These are phyloP conservation scores for Chionoecetes opilio DNA, from an alignment of 1,140 invertebrate species.

Conservation along the genomic window DNA sequence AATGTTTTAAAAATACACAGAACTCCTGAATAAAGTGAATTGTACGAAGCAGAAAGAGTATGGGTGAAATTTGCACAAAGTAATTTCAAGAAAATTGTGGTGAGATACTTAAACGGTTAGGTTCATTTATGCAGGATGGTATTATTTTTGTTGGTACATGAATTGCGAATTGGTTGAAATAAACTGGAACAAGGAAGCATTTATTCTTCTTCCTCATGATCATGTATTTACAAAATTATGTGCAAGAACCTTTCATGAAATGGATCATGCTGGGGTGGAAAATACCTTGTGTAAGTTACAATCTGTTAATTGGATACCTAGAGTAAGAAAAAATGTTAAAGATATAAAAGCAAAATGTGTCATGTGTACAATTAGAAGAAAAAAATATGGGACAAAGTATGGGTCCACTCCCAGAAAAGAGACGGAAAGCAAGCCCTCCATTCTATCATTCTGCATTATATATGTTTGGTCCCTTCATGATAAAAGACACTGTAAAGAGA, in stretches of 20 bases:
- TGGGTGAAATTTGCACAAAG: conserved; percentile 28
- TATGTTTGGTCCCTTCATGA: conserved; percentile 32
- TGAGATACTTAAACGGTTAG: neutral
- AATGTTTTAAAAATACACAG: neutral
- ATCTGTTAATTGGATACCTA: neutral
- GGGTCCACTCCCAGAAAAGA: neutral
- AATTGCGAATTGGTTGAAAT: conserved; percentile 44
- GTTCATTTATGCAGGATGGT: neutral
- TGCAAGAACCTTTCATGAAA: conserved; percentile 6
- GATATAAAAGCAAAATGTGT: conserved; percentile 48
- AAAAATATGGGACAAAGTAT: conserved; percentile 33
- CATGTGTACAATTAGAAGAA: neutral
- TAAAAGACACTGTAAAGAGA: conserved; percentile 48
- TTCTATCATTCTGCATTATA: conserved; percentile 38
- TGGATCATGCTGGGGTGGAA: neutral
- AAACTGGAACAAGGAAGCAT: conserved; percentile 12
- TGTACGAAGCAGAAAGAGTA: neutral
- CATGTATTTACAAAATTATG: conserved; percentile 36
- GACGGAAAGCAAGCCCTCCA: conserved; percentile 44
- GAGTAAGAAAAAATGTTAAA: neutral
- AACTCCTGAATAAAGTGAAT: neutral
- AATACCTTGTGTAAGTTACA: neutral
- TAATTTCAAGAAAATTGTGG: neutral
- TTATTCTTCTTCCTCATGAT: conserved; percentile 31
- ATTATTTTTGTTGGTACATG: conserved; percentile 41